Evolutionary conservation across 2,797 vertebrate species (phyloP).

Genomic region (Falco cherrug): DNA sequence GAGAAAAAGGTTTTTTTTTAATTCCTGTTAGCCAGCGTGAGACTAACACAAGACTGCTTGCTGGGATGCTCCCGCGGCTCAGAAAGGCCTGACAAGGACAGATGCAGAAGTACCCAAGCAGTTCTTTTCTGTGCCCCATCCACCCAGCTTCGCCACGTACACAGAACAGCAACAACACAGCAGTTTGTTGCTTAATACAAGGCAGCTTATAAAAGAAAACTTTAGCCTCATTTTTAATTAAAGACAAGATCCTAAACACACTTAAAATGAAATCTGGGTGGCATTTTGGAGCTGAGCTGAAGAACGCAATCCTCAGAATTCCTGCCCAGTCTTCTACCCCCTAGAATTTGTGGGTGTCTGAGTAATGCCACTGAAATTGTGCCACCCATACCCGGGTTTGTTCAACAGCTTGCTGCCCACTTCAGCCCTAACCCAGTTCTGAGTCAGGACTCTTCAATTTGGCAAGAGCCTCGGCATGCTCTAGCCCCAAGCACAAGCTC

Average conservation of each 20-base stretch:
- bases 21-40: background rate
- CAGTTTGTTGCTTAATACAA: background rate
- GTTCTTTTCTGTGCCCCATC: background rate
- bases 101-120: background rate
- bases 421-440: background rate
- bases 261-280: background rate
- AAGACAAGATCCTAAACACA: background rate
- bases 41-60: background rate
- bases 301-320: accelerated
- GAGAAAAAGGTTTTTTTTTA: background rate
- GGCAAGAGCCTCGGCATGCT: background rate
- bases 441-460: background rate
- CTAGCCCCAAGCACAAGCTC: background rate
- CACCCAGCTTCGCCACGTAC: background rate
- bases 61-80: background rate
- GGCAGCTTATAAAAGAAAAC: background rate
- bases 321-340: background rate
- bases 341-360: background rate
- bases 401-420: background rate
- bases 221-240: background rate
- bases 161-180: background rate
- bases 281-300: accelerated
- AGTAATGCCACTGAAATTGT: background rate
- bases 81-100: background rate
- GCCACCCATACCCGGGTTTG: background rate